A percentile compares a stretch with the other conserved stretches of the same genome.
Conservation (phyloP, 2,888 invertebrate species). For the Belgica antarctica region DNA sequence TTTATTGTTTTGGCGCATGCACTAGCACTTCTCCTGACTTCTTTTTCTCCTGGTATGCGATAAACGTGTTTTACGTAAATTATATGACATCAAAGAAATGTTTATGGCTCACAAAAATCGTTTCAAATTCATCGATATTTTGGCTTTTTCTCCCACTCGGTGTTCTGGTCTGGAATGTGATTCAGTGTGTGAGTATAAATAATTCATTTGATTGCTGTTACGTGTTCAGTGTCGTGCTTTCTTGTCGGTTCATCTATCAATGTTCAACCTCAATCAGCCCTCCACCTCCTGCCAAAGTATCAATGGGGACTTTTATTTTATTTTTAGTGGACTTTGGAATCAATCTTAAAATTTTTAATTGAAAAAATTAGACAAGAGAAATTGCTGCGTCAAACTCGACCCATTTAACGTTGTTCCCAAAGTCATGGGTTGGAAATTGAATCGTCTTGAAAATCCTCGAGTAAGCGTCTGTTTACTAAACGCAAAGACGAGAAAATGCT, state of each 20-base stretch:
- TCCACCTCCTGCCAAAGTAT: no score
- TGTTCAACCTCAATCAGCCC: no score
- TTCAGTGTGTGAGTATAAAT: constrained; percentile 5
- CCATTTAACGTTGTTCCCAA: no score
- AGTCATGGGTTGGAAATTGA: no score
- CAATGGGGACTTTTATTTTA: no score
- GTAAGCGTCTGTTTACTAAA: no score
- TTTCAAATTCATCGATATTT: neutral
- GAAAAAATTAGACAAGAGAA: neutral
- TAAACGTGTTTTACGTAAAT: constrained; percentile 15
- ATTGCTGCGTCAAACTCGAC: no score
- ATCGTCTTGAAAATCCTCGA: no score
- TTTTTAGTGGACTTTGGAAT: no score
- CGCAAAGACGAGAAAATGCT: neutral
- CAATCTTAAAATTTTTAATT: neutral
- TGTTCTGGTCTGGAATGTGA: neutral
- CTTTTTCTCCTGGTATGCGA: neutral
- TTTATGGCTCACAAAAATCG: neutral
- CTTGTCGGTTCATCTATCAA: neutral
- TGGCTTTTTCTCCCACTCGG: neutral
- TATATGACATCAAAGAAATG: constrained; percentile 27
- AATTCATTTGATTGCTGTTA: constrained; percentile 38
- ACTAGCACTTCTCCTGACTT: neutral
- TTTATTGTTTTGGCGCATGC: constrained; percentile 32
- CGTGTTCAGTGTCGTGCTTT: constrained; percentile 2